Conservation (phyloP, 1,140 invertebrate genomes). For the Melanaphis sacchari region DNA sequence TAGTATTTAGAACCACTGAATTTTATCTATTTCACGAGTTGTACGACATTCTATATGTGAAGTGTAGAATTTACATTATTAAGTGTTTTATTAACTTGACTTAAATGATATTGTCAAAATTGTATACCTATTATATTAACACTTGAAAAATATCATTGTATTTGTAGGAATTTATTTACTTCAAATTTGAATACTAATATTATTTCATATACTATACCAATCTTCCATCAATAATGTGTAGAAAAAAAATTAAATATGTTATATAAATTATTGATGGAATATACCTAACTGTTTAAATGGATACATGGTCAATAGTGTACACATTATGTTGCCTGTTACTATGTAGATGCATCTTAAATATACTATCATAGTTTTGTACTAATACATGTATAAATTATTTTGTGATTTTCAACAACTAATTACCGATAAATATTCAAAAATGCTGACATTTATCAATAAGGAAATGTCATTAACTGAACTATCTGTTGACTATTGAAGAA, state of each 20-base stretch:
- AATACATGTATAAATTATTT: not conserved
- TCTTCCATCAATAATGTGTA: not conserved
- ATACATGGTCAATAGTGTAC: not conserved
- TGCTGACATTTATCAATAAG: not conserved
- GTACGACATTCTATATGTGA: not conserved
- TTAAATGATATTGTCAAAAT: not conserved
- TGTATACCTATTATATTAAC: not conserved
- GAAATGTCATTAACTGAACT: not conserved
- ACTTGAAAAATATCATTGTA: not conserved
- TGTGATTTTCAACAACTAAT: not conserved
- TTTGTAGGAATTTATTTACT: not conserved
- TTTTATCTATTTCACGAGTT: not conserved
- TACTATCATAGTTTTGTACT: not conserved
- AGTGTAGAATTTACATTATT: not conserved
- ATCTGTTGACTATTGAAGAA: not conserved
- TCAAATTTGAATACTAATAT: not conserved
- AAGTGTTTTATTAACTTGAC: not conserved
- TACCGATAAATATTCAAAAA: not conserved
- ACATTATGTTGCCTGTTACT: too few species aligned
- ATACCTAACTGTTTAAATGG: not conserved
- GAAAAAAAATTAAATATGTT: not conserved
- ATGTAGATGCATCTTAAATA: not conserved
- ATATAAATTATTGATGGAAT: not conserved
- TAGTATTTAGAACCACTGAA: not conserved
- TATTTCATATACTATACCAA: not conserved